A percentile compares a stretch with the other conserved stretches of the same genome.
These are phyloP conservation scores for Anarrhichthys ocellatus DNA, from an alignment of 2,113 vertebrate species.

Conservation along the genomic window DNA sequence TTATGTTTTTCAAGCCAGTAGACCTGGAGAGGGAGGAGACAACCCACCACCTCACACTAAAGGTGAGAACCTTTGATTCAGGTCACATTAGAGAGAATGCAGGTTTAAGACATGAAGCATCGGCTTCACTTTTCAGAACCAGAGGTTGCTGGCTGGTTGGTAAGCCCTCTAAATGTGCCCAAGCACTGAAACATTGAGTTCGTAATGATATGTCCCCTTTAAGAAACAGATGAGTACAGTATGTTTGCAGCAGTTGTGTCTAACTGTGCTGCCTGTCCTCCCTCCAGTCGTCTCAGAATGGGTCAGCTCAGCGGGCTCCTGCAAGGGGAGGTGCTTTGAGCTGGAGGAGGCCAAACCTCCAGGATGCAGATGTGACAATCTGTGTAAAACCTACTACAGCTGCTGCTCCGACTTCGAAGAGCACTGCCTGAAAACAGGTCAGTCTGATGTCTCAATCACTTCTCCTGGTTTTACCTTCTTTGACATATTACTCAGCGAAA, in stretches of 20 bases:
- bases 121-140: no score
- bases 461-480: background rate
- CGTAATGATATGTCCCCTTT: no score
- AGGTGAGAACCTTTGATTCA: conserved; percentile 63
- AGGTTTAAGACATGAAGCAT: no score
- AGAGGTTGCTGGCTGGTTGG: no score
- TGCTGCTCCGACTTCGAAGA: conserved; percentile 96
- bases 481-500: background rate
- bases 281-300: conserved; percentile 84
- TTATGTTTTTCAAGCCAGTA: conserved; percentile 88
- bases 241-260: background rate
- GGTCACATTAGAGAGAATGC: background rate
- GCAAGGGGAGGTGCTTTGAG: conserved; percentile 95
- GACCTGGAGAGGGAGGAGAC: conserved; percentile 88
- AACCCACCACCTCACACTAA: conserved; percentile 60
- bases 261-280: background rate
- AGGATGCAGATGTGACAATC: conserved; percentile 95
- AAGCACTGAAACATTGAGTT: no score
- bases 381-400: conserved; percentile 97
- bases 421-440: conserved; percentile 96
- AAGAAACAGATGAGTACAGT: background rate
- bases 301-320: conserved; percentile 91
- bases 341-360: conserved; percentile 91
- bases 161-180: no score
- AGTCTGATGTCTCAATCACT: background rate